phyloP scores from a whole-genome alignment of 2,888 invertebrate genomes.

The Xanthorhoe designata region DNA sequence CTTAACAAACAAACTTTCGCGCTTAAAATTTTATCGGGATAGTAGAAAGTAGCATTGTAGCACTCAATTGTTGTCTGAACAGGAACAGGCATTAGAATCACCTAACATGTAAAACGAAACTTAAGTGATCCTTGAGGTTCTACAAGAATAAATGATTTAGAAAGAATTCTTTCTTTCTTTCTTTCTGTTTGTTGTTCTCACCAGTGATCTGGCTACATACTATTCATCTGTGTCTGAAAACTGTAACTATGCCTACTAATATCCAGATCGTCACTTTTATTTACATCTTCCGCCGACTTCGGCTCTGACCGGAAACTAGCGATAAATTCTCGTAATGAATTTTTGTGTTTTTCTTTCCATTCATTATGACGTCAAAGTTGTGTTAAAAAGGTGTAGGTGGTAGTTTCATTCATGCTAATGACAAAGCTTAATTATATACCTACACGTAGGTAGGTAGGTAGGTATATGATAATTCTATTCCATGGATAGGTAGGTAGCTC shows the following conservation, averaged over 20 bases:
- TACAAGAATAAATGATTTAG: too few species aligned
- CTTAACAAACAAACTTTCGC: too few species aligned
- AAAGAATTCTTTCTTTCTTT: too few species aligned
- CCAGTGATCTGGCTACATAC: slow-evolving; percentile 7
- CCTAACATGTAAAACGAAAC: too few species aligned
- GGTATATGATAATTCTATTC: too few species aligned
- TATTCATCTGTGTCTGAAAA: slow-evolving; percentile 20
- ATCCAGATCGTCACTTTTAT: slow-evolving; percentile 56
- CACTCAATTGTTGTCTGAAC: too few species aligned
- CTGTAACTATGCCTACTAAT: slow-evolving; percentile 33
- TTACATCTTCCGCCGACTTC: slow-evolving; percentile 52
- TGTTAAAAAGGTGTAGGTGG: slow-evolving; percentile 9
- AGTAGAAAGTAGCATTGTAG: too few species aligned
- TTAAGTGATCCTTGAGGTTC: too few species aligned
- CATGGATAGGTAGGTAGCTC: too few species aligned
- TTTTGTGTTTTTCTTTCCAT: slow-evolving; percentile 26
- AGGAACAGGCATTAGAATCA: too few species aligned
- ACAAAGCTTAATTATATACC: not conserved
- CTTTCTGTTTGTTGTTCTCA: not conserved
- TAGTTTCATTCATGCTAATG: slow-evolving; percentile 1
- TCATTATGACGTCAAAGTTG: slow-evolving; percentile 28
- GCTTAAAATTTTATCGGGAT: too few species aligned
- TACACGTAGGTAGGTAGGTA: too few species aligned
- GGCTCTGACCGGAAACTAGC: slow-evolving; percentile 42
- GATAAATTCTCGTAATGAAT: slow-evolving; percentile 39